Conservation (phyloP, 2,888 invertebrate genomes). For the Eupithecia subumbrata region DNA sequence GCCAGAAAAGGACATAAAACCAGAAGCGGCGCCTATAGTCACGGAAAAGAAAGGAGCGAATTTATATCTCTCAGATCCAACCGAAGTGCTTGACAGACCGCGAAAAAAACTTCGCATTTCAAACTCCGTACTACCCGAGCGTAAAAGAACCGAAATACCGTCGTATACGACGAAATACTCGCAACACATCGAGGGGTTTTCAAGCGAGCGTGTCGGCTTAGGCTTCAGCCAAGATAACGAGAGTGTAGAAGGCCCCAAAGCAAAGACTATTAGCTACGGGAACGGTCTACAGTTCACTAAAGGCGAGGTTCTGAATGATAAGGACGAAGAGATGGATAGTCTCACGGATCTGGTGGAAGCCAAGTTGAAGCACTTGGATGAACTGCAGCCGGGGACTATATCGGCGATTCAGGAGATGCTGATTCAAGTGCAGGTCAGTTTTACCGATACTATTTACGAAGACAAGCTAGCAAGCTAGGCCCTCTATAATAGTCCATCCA, state of each 20-base stretch:
- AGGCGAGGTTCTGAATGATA: slow-evolving; percentile 78
- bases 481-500: too few relatives aligned
- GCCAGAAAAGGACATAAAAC: slow-evolving; percentile 50
- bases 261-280: slow-evolving; percentile 67
- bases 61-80: slow-evolving; percentile 64
- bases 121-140: slow-evolving; percentile 71
- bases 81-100: slow-evolving; percentile 58
- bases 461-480: neutral
- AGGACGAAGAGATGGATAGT: slow-evolving; percentile 69
- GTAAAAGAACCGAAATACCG: slow-evolving; percentile 62
- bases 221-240: slow-evolving; percentile 72
- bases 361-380: slow-evolving; percentile 81
- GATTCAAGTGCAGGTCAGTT: slow-evolving; percentile 83
- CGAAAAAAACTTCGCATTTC: slow-evolving; percentile 77
- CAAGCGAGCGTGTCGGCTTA: slow-evolving; percentile 76
- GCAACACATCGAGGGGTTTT: slow-evolving; percentile 74
- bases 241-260: slow-evolving; percentile 58
- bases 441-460: neutral
- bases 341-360: slow-evolving; percentile 74
- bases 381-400: slow-evolving; percentile 72
- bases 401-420: slow-evolving; percentile 83
- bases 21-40: slow-evolving; percentile 43
- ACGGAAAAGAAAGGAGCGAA: slow-evolving; percentile 69
- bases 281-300: slow-evolving; percentile 80
- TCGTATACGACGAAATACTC: slow-evolving; percentile 79